Percentiles rank a stretch among this genome's conserved stretches.
phyloP scores from a whole-genome alignment of 2,888 invertebrate species.

The Drosophila acutilabella region DNA sequence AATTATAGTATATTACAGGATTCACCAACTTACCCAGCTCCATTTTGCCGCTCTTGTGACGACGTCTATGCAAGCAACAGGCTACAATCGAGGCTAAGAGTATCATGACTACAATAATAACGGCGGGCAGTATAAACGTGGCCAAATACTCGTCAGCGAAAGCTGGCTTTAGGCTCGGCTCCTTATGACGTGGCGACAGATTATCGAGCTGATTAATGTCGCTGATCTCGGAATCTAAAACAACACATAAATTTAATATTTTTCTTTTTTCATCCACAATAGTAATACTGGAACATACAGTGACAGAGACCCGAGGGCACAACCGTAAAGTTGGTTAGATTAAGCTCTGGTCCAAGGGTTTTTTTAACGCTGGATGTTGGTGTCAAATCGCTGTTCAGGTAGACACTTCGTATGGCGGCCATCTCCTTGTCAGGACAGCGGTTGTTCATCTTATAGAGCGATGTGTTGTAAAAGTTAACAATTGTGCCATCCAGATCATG shows the following conservation, averaged over 20 bases:
- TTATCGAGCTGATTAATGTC: conserved; percentile 81
- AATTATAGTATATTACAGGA: neutral
- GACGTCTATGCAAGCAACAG: conserved; percentile 93
- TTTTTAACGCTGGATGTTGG: conserved; percentile 86
- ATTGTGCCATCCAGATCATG: conserved; percentile 87
- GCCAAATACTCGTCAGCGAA: conserved; percentile 89
- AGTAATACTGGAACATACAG: conserved; percentile 79
- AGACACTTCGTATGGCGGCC: conserved; percentile 89
- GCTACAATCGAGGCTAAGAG: conserved; percentile 94
- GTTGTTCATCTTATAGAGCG: conserved; percentile 84
- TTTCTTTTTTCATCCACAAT: neutral
- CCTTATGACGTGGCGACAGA: conserved; percentile 81
- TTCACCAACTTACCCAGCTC: conserved; percentile 86
- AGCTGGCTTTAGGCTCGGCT: conserved; percentile 84
- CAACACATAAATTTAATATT: no score
- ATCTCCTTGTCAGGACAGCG: conserved; percentile 93
- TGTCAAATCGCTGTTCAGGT: conserved; percentile 88
- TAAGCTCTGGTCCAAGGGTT: conserved; percentile 88
- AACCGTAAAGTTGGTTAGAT: conserved; percentile 86
- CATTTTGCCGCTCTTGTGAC: conserved; percentile 94
- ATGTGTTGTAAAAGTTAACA: conserved; percentile 93
- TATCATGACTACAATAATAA: conserved; percentile 95
- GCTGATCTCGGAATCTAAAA: conserved; percentile 66
- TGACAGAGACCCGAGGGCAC: conserved; percentile 86
- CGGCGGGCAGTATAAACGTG: conserved; percentile 95